Evolutionary conservation across 2,888 invertebrate genomes (phyloP), one percentile per base, ranked within the genome.

Genomic region (Megalurothrips usitatus): DNA sequence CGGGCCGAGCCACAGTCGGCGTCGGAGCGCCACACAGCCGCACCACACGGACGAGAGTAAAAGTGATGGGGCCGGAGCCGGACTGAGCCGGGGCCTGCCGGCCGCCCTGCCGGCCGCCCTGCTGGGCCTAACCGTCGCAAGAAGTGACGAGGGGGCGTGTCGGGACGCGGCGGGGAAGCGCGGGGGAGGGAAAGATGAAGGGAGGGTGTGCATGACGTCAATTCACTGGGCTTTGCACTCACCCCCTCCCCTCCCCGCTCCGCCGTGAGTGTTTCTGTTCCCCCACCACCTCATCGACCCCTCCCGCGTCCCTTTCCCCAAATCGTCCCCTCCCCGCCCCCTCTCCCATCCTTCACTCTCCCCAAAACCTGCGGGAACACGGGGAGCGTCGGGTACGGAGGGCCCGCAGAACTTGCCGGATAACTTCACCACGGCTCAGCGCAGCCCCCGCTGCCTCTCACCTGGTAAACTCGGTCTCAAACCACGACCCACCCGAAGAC

Each of bases 141-240:
- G 52, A 52, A 58, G 58, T 58, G 58, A 17, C 58, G 17, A 17
- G 58, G 34, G 58, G 58, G 52, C 52, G 52, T 17, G 52, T 12
- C 17, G 52, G 52, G 52, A 1, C 58, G 58, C 2, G 58, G 58
- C 6, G 58, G 58, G 58, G 58, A 6, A 14, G 12, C 19, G 58
- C 6, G 58, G 14, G 58, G 58, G 1, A 10, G 58, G 58, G 10
- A 58, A 58, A 58, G 11, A 58, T 58, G 58, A 58, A 58, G 58
- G 58, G 58, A 58, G 58, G 58, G 58, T 58, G 58, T 58, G 58
- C 58, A 58, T 58, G 58, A 58, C 58, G 58, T 58, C 58, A 58
- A 58, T 58, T 58, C 58, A 58, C 58, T 58, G 58, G 58, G 58
- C 58, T 58, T 58, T 58, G 58, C 58, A 58, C 58, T 58, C 58